Conservation (phyloP, 2,797 vertebrate genomes). For the Microctenopoma lineatum region DNA sequence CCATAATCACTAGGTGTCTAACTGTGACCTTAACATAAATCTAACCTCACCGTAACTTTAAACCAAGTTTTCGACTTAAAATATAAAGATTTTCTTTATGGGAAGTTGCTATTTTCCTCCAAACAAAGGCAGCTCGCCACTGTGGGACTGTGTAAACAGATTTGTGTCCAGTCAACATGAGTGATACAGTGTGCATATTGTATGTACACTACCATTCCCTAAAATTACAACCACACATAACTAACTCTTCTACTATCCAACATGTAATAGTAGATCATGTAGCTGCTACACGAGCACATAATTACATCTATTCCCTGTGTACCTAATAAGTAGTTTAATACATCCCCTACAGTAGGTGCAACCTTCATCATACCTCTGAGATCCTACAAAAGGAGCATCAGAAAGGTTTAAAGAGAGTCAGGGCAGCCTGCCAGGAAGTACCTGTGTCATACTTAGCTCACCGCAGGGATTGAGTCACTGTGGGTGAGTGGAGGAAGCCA, state of each 20-base stretch:
- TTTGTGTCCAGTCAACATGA: no score
- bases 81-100: no score
- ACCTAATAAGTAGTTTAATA: not conserved
- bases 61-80: no score
- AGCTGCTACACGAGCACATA: not conserved
- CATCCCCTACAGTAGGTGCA: constrained; percentile 2
- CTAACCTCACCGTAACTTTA: no score
- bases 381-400: constrained; percentile 13
- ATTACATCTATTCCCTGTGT: constrained; percentile 9
- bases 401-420: not conserved
- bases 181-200: no score
- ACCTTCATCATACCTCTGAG: not conserved
- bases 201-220: no score
- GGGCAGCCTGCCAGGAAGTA: not conserved
- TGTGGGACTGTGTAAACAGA: no score
- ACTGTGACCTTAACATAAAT: not conserved
- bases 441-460: constrained; percentile 25
- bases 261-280: constrained; percentile 8
- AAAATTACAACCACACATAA: constrained; percentile 15
- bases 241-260: no score
- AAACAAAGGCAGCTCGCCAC: no score
- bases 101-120: no score
- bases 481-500: constrained; percentile 45
- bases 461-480: constrained; percentile 1
- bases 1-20: not conserved